Base-by-base conservation (phyloP, 23 tunicate species). In the Ciona savignyi region DNA sequence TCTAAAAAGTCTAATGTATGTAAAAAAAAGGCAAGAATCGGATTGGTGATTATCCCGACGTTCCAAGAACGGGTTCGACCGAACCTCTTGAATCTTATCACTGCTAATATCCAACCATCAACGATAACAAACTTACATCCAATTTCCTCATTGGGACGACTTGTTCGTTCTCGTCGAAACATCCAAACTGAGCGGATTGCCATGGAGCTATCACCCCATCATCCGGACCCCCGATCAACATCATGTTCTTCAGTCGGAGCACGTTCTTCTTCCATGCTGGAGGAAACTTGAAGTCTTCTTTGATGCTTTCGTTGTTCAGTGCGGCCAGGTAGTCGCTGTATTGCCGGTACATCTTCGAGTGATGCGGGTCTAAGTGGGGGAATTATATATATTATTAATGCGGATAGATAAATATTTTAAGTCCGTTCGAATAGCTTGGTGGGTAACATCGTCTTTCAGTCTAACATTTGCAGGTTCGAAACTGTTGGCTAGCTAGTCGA, bases 201-300 rank as follows among this genome's bases (percentile, higher is more conserved):
- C 98, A 93, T 15, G 98, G 98, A 31, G 86, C 74, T 25, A 93
- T 93, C 1, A 93, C 98, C 24, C 93, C 98, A 62, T 93, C 98
- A 32, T 93, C 85, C 22, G 98, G 98, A 30, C 98, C 98, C 0
- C 98, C 98, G 23, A 93, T 81, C 76, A 81, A 33, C 19, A 93
- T 86, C 32, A 89, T 29, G 34, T 83, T 83, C 20, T 79, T 63
- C 65, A 93, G 63, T 19, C 79, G 30, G 23, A 30, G 35, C 65
- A 92, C 85, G 83, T 92, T 92, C n/a, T 32, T 56, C 33, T 51
- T 72, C 98, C 98, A 92, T 1, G 69, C 27, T 0, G 30, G 27
- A 2, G 42, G 75, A 56, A 27, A 85, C 19, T 0, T 32, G 29
- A 65, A 69, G 26, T 80, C 21, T 1, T 51, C 63, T 27, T 28